phyloP scores from a whole-genome alignment of 2,797 vertebrate species.

The Syngnathus rostellatus region DNA sequence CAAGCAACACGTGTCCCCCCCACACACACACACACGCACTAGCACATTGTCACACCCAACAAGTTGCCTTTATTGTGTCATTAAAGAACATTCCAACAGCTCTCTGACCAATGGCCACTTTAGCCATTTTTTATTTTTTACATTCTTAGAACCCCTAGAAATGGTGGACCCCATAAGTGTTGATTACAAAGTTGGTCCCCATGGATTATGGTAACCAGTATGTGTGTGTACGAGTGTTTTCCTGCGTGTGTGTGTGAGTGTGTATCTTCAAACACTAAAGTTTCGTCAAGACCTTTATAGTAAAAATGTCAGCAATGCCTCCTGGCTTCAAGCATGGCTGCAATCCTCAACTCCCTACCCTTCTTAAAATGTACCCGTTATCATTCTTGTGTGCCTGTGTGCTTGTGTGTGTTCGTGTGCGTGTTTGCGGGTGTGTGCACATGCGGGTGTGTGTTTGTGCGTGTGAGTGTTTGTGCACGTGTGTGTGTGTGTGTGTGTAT shows the following conservation, averaged over 20 bases:
- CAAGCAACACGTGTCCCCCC: no score
- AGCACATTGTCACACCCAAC: no score
- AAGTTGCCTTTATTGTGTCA: no score
- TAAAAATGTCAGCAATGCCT: slow-evolving; percentile 54
- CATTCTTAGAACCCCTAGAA: no score
- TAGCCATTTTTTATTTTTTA: no score
- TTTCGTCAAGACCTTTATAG: slow-evolving; percentile 47
- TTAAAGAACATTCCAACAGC: no score
- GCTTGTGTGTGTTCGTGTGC: not conserved
- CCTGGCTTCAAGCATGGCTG: slow-evolving; percentile 33
- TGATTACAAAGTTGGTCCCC: no score
- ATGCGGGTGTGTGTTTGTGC: not conserved
- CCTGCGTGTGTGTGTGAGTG: not conserved
- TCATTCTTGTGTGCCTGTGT: not conserved
- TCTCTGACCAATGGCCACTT: no score
- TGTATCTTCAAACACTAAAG: slow-evolving; percentile 17
- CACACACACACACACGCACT: no score
- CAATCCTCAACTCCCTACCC: slow-evolving; percentile 11
- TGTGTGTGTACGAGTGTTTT: not conserved
- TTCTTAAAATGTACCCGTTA: not conserved
- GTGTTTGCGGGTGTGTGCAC: not conserved
- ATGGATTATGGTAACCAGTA: no score
- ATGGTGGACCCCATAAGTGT: no score
- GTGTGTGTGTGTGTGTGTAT: not conserved
- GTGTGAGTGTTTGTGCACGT: not conserved